These are phyloP conservation scores for Lethenteron reissneri DNA, from an alignment of 2,113 vertebrate genomes.

Conservation along the genomic window DNA sequence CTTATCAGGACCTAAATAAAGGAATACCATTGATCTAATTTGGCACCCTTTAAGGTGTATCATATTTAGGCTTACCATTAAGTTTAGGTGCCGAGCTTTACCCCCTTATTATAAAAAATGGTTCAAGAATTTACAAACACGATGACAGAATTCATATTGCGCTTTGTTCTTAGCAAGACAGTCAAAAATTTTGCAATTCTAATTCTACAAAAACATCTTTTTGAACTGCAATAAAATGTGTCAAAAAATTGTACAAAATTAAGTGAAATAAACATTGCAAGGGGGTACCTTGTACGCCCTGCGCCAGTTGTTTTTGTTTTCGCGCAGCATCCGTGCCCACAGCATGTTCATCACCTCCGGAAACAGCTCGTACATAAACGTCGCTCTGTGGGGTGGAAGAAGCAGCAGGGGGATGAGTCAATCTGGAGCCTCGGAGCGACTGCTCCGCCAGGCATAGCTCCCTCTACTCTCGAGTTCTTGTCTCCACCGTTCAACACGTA, in stretches of 20 bases:
- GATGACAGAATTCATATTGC: not conserved
- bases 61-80: no score
- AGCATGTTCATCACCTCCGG: conserved; percentile 99
- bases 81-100: no score
- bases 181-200: not conserved
- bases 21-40: no score
- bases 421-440: no score
- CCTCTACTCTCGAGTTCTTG: no score
- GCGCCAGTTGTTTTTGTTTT: conserved; percentile 98
- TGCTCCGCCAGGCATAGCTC: no score
- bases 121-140: no score
- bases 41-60: no score
- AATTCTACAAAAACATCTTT: not conserved
- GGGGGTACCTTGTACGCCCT: conserved; percentile 80
- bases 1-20: no score
- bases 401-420: not conserved
- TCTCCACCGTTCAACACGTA: no score
- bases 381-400: conserved; percentile 29
- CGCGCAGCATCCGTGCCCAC: conserved; percentile 87
- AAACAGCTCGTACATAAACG: conserved; percentile 97
- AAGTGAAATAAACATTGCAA: not conserved
- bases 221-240: not conserved
- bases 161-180: conserved; percentile 6
- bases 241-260: not conserved
- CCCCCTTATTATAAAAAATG: no score